phyloP scores from a whole-genome alignment of 1,140 invertebrate genomes.

The Harlomillsia oculata region DNA sequence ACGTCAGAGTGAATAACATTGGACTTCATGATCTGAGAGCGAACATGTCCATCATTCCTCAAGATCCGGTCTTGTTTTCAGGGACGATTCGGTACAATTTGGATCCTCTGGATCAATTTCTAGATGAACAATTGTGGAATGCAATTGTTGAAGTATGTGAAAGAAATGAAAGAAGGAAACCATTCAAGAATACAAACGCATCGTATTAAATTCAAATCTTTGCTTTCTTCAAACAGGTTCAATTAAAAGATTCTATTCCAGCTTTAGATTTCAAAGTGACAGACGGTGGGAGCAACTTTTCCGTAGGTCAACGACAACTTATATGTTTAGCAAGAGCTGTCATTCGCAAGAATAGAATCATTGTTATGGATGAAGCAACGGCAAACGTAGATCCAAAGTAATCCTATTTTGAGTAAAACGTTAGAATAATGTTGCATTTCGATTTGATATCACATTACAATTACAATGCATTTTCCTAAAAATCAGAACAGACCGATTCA shows the following conservation, averaged over 20 bases:
- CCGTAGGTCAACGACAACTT: conserved; percentile 45
- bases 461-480: background rate
- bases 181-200: background rate
- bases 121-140: conserved; percentile 67
- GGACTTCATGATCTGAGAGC: conserved; percentile 53
- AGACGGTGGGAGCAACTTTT: conserved; percentile 43
- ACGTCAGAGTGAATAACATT: conserved; percentile 42
- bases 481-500: conserved; percentile 50
- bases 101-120: conserved; percentile 70
- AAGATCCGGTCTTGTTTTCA: conserved; percentile 62
- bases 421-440: background rate
- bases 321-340: conserved; percentile 45
- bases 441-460: too few species aligned
- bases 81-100: conserved; percentile 71
- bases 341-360: conserved; percentile 40
- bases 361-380: conserved; percentile 46
- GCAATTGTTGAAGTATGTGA: conserved; percentile 57
- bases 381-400: conserved; percentile 41
- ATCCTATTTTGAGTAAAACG: too few species aligned
- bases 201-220: background rate
- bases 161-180: conserved; percentile 30
- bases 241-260: conserved; percentile 38
- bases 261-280: conserved; percentile 38
- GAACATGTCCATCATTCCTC: conserved; percentile 62
- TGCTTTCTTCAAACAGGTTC: conserved; percentile 25